Base-by-base conservation (phyloP, 2,888 invertebrate genomes). In the Heteropelma amictum region DNA sequence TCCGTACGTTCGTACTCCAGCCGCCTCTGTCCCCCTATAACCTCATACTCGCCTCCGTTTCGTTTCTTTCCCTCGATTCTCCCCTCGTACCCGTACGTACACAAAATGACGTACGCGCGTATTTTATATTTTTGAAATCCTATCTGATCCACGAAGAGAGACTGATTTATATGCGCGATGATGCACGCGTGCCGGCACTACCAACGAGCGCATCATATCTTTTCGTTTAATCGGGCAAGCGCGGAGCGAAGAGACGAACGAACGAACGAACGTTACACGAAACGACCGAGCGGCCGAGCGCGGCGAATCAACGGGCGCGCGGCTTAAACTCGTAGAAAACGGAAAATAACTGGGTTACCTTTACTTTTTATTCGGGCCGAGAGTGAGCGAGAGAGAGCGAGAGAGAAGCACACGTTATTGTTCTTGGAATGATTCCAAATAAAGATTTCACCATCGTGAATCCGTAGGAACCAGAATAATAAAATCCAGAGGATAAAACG, bases 401-500 rank as follows among this genome's bases (percentile, higher is more conserved):
- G 64, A 77, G 67, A 67, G 76, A 78, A 76, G 79, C 82, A 83
- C 84, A 85, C 84, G 86, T 89, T 89, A 89, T 89, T 89, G 88
- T 89, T 89, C 89, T 85, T 88, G 88, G 89, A 89, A 89, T 88
- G 89, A 89, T 89, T 88, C 85, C 84, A 88, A 89, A 89, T 89
- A 88, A 89, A 89, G 89, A 89, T 89, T 89, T 86, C 85, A 86
- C 82, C 84, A 83, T 80, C 81, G 81, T 51, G 64, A 58, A 80
- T 81, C 81, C 78, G 82, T 82, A 85, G 84, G 82, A 88, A 86
- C 86, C 83, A 82, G 87, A 87, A 87, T 88, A 88, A 89, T 88
- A 88, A 89, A 88, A 86, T 85, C 61, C 45, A 33, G 58, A 68
- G 67, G 61, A 76, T 68, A 51, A 68, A 67, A 68, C 71, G 49